phyloP scores from a whole-genome alignment of 2,113 vertebrate species.

The Carassius auratus region DNA sequence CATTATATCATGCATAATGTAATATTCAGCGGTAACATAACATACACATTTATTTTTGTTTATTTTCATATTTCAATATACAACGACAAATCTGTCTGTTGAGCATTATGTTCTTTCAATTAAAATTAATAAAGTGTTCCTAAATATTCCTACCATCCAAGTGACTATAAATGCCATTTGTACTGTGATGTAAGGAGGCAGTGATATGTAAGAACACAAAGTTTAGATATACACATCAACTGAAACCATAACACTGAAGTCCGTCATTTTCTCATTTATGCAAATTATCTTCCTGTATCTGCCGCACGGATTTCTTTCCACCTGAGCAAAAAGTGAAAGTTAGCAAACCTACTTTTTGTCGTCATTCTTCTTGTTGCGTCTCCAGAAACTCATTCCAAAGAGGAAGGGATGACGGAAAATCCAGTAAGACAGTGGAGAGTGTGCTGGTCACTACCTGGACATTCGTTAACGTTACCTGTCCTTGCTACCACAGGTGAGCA shows the following conservation, averaged over 20 bases:
- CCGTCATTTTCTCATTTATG: not conserved
- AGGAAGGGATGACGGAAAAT: conserved; percentile 31
- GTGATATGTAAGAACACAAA: not conserved
- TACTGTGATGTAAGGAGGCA: not conserved
- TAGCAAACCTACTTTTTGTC: conserved; percentile 67
- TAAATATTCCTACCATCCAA: not conserved
- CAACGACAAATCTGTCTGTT: not conserved
- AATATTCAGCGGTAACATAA: not conserved
- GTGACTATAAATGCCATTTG: not conserved
- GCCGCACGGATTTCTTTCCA: not conserved
- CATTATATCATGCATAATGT: not conserved
- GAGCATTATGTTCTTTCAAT: too few relatives aligned
- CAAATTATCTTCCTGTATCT: not conserved
- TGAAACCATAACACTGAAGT: not conserved
- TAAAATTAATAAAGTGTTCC: not conserved
- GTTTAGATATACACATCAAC: too few relatives aligned
- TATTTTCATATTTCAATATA: not conserved
- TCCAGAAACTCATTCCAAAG: conserved; percentile 78
- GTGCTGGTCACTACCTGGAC: conserved; percentile 46
- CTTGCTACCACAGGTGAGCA: conserved; percentile 14
- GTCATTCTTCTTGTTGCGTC: conserved; percentile 71
- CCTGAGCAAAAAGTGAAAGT: not conserved
- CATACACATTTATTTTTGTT: not conserved
- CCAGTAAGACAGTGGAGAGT: conserved; percentile 2
- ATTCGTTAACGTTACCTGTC: conserved; percentile 5